A percentile compares a stretch with the other conserved stretches of the same genome.
Evolutionary conservation across 2,113 vertebrate genomes (phyloP).

Genomic region (Dipodomys stephensi): DNA sequence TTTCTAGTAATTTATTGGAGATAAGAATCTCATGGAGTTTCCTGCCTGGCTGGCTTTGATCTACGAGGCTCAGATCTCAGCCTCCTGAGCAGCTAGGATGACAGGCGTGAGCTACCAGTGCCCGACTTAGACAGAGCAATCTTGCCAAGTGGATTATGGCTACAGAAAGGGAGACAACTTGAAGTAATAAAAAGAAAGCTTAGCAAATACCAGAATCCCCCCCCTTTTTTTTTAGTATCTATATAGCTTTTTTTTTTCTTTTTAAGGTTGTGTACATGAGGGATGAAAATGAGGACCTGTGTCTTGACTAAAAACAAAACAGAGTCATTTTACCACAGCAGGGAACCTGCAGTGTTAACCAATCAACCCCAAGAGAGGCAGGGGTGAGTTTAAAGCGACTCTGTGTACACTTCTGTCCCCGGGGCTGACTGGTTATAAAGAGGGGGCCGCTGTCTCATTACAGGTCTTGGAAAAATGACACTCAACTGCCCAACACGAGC

Average conservation of each 20-base stretch:
- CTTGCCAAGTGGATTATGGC: background rate
- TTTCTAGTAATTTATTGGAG: no score
- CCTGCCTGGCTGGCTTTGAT: no score
- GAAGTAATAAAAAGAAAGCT: background rate
- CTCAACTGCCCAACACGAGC: background rate
- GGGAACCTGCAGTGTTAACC: background rate
- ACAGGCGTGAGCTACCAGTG: no score
- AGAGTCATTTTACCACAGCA: background rate
- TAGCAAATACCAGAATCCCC: background rate
- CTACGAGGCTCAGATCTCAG: no score
- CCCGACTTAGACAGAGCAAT: background rate
- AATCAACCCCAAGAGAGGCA: background rate
- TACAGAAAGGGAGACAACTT: background rate
- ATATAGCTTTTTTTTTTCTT: background rate
- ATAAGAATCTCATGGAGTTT: no score
- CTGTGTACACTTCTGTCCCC: background rate
- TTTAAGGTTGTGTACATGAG: background rate
- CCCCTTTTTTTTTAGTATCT: background rate
- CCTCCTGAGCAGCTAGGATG: no score
- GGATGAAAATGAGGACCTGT: background rate
- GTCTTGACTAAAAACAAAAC: background rate
- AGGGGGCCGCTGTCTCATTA: background rate
- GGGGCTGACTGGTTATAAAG: background rate
- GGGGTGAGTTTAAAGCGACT: background rate
- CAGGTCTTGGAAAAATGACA: slow-evolving; percentile 3